phyloP scores from a whole-genome alignment of 2,888 invertebrate species.

The Chymomyza amoena region DNA sequence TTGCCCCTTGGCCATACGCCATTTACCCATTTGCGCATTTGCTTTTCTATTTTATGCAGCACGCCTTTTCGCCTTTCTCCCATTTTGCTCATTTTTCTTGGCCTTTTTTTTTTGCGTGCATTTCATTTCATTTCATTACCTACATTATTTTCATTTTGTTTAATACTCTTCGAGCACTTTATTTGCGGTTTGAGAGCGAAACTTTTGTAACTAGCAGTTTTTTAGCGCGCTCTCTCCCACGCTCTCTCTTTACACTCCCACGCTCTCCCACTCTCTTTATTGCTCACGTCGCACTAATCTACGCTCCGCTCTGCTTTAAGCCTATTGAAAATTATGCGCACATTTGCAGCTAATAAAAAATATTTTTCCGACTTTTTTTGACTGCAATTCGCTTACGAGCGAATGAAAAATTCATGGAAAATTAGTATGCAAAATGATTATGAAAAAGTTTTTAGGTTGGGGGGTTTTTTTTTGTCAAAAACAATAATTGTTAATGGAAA shows the following conservation, averaged over 20 bases:
- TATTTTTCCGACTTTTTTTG: neutral
- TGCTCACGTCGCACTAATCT: neutral
- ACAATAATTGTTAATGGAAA: constrained; percentile 30
- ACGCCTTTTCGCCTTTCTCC: constrained; percentile 6
- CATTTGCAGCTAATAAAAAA: constrained; percentile 21
- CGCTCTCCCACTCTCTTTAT: neutral
- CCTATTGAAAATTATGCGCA: constrained; percentile 6
- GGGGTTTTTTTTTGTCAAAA: constrained; percentile 11
- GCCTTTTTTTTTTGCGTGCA: constrained; percentile 30
- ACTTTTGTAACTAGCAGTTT: neutral
- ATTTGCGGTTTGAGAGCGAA: constrained; percentile 30
- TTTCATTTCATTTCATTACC: constrained; percentile 26
- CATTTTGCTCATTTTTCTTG: neutral
- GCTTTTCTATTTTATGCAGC: constrained; percentile 24
- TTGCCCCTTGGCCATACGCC: neutral
- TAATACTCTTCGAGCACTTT: constrained; percentile 40
- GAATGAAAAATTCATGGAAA: neutral
- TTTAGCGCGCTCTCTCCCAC: neutral
- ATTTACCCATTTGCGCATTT: neutral
- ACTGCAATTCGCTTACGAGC: neutral
- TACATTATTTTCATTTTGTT: constrained; percentile 34
- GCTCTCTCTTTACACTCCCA: neutral
- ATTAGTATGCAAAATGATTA: constrained; percentile 1
- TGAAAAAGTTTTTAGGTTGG: neutral
- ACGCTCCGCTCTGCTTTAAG: neutral